These are phyloP conservation scores for Lipophrys pholis DNA, from an alignment of 2,113 vertebrate species.

Conservation along the genomic window DNA sequence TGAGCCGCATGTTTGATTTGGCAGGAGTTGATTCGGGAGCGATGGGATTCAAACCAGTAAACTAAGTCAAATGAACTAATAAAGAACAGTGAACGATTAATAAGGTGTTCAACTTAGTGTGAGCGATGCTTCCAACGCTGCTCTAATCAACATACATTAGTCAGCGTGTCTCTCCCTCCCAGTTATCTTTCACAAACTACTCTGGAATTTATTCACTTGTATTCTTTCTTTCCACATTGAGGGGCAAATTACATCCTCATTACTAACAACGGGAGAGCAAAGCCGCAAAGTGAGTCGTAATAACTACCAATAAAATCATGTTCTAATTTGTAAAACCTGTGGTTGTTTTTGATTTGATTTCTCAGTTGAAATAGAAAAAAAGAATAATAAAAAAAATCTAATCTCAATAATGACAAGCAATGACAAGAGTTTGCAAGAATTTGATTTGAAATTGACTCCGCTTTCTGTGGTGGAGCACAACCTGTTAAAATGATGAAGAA, in stretches of 20 bases:
- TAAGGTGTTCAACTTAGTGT: too few species aligned
- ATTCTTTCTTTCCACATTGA: conserved; percentile 26
- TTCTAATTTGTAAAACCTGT: conserved; percentile 50
- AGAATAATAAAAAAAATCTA: too few species aligned
- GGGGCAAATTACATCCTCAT: conserved; percentile 39
- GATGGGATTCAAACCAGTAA: too few species aligned
- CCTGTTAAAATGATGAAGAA: conserved; percentile 31
- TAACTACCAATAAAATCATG: conserved; percentile 42
- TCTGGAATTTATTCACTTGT: conserved; percentile 35
- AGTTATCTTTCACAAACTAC: conserved; percentile 18
- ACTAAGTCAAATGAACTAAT: too few species aligned
- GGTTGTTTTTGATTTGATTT: conserved; percentile 55
- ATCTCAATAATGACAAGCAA: conserved; percentile 35
- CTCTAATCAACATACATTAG: background rate
- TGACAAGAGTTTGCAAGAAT: conserved; percentile 17
- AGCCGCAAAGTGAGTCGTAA: conserved; percentile 27
- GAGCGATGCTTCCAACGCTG: too few species aligned
- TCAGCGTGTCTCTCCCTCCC: conserved; percentile 6
- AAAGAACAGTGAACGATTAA: too few species aligned
- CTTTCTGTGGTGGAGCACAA: conserved; percentile 27
- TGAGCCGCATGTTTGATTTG: too few species aligned
- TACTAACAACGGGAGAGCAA: conserved; percentile 41
- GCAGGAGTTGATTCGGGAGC: too few species aligned
- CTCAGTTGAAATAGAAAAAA: conserved; percentile 27
- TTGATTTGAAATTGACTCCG: conserved; percentile 17